These are phyloP conservation scores for Papilio elwesi DNA, from an alignment of 2,888 invertebrate species.

Conservation along the genomic window DNA sequence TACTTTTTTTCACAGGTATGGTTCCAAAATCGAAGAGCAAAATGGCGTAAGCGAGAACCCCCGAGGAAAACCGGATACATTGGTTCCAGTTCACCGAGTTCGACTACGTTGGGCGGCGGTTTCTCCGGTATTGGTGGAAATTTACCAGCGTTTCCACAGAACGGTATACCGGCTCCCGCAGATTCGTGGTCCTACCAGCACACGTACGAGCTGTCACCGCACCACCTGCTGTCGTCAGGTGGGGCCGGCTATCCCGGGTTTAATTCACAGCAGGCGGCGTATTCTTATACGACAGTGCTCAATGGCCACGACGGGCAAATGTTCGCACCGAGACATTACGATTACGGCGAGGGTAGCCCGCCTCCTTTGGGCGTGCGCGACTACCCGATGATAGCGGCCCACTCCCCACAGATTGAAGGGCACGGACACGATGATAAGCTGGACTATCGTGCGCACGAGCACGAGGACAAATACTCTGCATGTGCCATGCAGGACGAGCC, in stretches of 20 bases:
- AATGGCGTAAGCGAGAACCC: conserved; percentile 97
- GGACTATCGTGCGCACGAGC: conserved; percentile 75
- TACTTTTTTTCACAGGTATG: conserved; percentile 84
- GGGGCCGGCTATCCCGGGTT: conserved; percentile 87
- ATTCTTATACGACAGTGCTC: conserved; percentile 87
- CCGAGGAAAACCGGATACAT: conserved; percentile 94
- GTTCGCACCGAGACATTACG: conserved; percentile 87
- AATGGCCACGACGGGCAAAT: conserved; percentile 90
- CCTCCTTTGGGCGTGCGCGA: conserved; percentile 86
- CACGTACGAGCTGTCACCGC: conserved; percentile 89
- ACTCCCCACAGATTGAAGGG: conserved; percentile 85
- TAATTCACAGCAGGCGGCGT: conserved; percentile 83
- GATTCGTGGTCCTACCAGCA: conserved; percentile 93
- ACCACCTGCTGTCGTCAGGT: conserved; percentile 90
- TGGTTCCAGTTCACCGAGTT: conserved; percentile 87
- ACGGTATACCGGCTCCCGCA: conserved; percentile 86
- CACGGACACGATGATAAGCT: conserved; percentile 81
- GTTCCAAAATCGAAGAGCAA: conserved; percentile 96
- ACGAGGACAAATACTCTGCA: conserved; percentile 77
- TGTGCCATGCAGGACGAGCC: conserved; percentile 80
- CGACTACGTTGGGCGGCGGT: conserved; percentile 87
- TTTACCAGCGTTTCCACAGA: conserved; percentile 84
- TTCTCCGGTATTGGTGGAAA: conserved; percentile 80
- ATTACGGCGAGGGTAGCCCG: conserved; percentile 86
- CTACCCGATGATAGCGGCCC: conserved; percentile 86